Evolutionary conservation across 2,888 invertebrate genomes (phyloP).

Genomic region (Oscheius sp.): DNA sequence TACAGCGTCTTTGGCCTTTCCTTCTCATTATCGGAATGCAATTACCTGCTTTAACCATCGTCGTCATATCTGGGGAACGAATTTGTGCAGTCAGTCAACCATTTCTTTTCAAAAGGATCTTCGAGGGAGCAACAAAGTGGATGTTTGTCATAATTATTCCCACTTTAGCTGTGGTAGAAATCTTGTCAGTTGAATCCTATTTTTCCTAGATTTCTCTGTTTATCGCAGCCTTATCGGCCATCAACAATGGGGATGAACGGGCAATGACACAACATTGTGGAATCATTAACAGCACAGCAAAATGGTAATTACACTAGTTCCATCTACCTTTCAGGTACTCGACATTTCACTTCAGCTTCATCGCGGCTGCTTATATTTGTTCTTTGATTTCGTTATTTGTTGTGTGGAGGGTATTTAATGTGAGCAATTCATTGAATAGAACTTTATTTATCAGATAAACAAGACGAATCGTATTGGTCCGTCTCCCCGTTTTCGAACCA

Average conservation of each 20-base stretch:
- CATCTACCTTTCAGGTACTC: constrained; percentile 42
- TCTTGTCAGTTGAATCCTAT: not conserved
- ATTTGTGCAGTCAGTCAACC: constrained; percentile 49
- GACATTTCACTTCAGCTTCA: constrained; percentile 57
- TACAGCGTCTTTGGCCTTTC: constrained; percentile 56
- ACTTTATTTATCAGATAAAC: not conserved
- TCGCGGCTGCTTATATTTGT: constrained; percentile 52
- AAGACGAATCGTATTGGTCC: not conserved
- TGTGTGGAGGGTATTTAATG: not conserved
- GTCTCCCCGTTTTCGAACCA: not conserved
- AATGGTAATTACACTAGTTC: constrained; percentile 8
- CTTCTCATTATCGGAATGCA: constrained; percentile 58
- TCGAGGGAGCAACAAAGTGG: constrained; percentile 38
- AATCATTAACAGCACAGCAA: constrained; percentile 25
- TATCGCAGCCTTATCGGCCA: not conserved
- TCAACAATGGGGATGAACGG: not conserved
- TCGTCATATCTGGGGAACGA: constrained; percentile 55
- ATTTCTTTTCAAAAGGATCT: constrained; percentile 46
- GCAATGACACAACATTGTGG: constrained; percentile 4
- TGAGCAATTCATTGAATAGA: not conserved
- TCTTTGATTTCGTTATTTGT: constrained; percentile 41
- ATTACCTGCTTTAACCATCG: constrained; percentile 54
- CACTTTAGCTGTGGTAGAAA: not conserved
- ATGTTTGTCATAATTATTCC: constrained; percentile 31
- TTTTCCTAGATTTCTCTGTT: not conserved